Conservation (phyloP, 1,140 invertebrate species). For the Limonius californicus region DNA sequence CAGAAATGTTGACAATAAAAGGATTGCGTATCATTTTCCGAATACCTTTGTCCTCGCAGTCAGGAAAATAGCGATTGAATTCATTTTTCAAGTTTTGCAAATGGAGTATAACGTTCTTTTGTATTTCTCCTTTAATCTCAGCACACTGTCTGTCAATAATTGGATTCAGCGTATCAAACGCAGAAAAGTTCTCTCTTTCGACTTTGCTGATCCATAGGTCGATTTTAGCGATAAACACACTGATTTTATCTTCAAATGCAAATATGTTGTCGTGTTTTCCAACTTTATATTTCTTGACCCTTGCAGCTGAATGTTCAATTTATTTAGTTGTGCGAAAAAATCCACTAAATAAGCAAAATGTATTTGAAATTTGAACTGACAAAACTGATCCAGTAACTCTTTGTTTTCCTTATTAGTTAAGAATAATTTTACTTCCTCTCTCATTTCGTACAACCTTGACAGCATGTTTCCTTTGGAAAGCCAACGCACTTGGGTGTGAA, state of each 20-base stretch:
- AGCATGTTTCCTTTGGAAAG: constrained; percentile 31
- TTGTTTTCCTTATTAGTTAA: constrained; percentile 21
- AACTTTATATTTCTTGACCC: constrained; percentile 18
- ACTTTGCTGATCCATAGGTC: constrained; percentile 7
- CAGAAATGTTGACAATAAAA: too few relatives aligned
- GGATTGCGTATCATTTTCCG: too few relatives aligned
- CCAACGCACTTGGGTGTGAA: constrained; percentile 31
- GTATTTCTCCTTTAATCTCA: constrained; percentile 26
- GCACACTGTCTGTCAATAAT: constrained; percentile 23
- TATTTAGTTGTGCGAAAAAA: constrained; percentile 33
- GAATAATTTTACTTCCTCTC: constrained; percentile 25
- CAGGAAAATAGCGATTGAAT: constrained; percentile 24
- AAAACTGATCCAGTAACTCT: constrained; percentile 24
- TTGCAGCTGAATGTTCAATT: constrained; percentile 32
- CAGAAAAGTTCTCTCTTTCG: constrained; percentile 27
- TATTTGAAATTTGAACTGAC: constrained; percentile 25
- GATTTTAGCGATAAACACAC: neutral
- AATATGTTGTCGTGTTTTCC: constrained; percentile 30
- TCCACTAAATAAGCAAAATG: constrained; percentile 31
- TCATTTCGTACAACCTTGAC: constrained; percentile 17
- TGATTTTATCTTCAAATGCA: constrained; percentile 29
- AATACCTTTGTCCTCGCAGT: too few relatives aligned
- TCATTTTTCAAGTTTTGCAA: constrained; percentile 27
- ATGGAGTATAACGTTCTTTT: constrained; percentile 21
- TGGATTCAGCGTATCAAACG: constrained; percentile 24